Percentiles rank a stretch among this genome's conserved stretches.
These are phyloP conservation scores for Anastatus disparis DNA, from an alignment of 1,140 invertebrate species.

Conservation along the genomic window DNA sequence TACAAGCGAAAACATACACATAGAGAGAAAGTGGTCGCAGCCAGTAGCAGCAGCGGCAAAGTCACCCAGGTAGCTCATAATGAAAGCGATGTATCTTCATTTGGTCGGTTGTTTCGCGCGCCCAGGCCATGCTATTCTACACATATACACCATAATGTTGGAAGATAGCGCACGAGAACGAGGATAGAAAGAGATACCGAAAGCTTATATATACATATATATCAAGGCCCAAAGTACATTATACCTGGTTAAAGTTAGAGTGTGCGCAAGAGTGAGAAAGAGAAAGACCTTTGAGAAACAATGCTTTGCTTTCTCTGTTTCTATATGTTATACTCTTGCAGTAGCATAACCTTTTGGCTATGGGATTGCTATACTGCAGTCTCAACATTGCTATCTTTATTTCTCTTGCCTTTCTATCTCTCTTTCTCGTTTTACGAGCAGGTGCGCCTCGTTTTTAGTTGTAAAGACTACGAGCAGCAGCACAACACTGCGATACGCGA, in stretches of 20 bases:
- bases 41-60: no score
- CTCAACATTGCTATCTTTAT: no score
- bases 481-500: no score
- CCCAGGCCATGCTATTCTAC: no score
- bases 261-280: no score
- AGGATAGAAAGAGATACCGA: slow-evolving; percentile 7
- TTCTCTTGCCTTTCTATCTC: background rate
- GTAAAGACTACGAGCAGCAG: no score
- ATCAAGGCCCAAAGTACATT: slow-evolving; percentile 41
- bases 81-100: slow-evolving; percentile 61
- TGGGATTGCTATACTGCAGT: no score
- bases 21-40: slow-evolving; percentile 12
- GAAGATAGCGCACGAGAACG: slow-evolving; percentile 23
- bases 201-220: no score
- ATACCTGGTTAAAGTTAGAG: slow-evolving; percentile 31
- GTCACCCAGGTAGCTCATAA: slow-evolving; percentile 51
- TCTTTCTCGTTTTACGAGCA: slow-evolving; percentile 1
- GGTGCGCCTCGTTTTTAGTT: background rate
- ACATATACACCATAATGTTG: slow-evolving; percentile 19
- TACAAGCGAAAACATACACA: slow-evolving; percentile 36
- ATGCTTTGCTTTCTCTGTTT: background rate
- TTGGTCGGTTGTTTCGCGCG: slow-evolving; percentile 54
- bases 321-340: no score
- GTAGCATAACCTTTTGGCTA: no score
- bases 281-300: background rate